These are phyloP conservation scores for Latrodectus geometricus DNA, from an alignment of 1,140 invertebrate genomes.

Conservation along the genomic window DNA sequence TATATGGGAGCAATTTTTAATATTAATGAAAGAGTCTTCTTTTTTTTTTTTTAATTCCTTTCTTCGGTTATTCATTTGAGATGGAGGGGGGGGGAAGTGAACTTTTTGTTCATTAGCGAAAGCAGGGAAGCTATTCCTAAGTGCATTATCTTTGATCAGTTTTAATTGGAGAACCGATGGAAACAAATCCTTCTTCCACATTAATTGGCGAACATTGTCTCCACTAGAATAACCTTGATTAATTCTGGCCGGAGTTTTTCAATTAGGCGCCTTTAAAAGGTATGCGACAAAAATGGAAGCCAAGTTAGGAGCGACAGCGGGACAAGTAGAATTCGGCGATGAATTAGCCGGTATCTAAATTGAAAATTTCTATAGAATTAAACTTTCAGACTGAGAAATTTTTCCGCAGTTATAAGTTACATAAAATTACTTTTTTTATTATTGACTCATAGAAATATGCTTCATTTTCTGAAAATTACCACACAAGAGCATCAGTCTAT, in stretches of 20 bases:
- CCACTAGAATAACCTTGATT: slow-evolving; percentile 59
- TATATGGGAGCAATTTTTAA: slow-evolving; percentile 61
- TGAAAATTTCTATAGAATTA: too few relatives aligned
- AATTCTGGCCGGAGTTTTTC: slow-evolving; percentile 59
- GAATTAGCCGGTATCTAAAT: too few relatives aligned
- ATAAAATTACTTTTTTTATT: too few relatives aligned
- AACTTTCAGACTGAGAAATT: too few relatives aligned
- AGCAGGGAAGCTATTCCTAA: slow-evolving; percentile 53
- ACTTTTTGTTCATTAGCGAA: slow-evolving; percentile 58
- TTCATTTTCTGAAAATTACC: too few relatives aligned
- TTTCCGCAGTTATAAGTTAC: too few relatives aligned
- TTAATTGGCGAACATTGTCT: slow-evolving; percentile 61
- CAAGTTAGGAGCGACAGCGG: neutral
- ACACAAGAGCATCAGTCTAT: too few relatives aligned
- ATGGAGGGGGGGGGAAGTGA: neutral
- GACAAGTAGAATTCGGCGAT: neutral
- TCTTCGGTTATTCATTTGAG: slow-evolving; percentile 53
- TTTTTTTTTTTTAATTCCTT: slow-evolving; percentile 15
- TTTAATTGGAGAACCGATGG: slow-evolving; percentile 55
- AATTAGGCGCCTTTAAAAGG: slow-evolving; percentile 60
- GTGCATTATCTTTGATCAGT: slow-evolving; percentile 62
- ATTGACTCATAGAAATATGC: too few relatives aligned
- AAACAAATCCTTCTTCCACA: slow-evolving; percentile 61
- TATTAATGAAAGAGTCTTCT: slow-evolving; percentile 53
- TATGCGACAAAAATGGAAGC: slow-evolving; percentile 21